A percentile compares a stretch with the other conserved stretches of the same genome.
Conservation (phyloP, 2,888 invertebrate species). For the Willowsia nigromaculata region DNA sequence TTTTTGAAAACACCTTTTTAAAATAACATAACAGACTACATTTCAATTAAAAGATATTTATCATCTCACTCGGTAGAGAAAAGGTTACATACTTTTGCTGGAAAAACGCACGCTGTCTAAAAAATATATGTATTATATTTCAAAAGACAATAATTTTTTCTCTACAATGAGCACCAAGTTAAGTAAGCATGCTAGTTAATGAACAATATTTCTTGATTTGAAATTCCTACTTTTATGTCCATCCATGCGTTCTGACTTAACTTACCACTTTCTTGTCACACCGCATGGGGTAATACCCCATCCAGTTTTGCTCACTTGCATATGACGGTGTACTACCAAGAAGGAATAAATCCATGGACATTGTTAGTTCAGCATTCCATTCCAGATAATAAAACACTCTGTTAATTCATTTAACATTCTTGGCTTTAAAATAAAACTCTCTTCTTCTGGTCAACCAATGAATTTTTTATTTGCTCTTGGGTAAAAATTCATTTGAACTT, state of each 20-base stretch:
- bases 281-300: constrained; percentile 64
- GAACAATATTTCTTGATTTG: constrained; percentile 54
- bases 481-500: constrained; percentile 39
- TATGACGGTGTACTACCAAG: neutral
- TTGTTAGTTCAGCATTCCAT: constrained; percentile 57
- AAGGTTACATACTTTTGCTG: constrained; percentile 17
- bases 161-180: neutral
- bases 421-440: neutral
- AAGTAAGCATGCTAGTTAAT: constrained; percentile 15
- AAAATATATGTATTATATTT: neutral
- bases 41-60: constrained; percentile 49
- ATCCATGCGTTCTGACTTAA: constrained; percentile 12
- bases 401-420: constrained; percentile 67
- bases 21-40: neutral
- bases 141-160: constrained; percentile 42
- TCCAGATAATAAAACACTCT: constrained; percentile 65
- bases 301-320: constrained; percentile 64
- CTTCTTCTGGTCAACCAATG: constrained; percentile 34
- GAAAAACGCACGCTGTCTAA: neutral
- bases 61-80: neutral
- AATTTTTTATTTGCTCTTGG: constrained; percentile 34
- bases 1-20: constrained; percentile 2
- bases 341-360: constrained; percentile 19
- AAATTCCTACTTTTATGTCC: constrained; percentile 48
- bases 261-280: constrained; percentile 56